Base-by-base conservation (phyloP, 2,888 invertebrate genomes). In the Sisyra nigra region DNA sequence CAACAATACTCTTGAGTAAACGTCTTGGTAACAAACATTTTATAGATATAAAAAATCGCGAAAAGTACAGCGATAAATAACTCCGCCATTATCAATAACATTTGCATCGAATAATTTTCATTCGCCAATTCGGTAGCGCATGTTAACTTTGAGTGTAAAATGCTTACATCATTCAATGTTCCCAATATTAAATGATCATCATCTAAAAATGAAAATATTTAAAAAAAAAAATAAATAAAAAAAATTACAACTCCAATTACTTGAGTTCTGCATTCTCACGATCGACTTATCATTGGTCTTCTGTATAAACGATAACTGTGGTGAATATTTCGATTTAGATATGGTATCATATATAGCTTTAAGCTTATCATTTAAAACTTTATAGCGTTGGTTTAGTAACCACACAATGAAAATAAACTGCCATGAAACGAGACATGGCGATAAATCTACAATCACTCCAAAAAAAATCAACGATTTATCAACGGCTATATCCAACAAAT, bases 71-170 rank as follows among this genome's bases (percentile, higher is more conserved):
- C 11, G 4, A 38, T 18, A 18, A 38, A 38, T 8, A 38, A 18
- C 11, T 8, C 11, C 1, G 19, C 19, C 11, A 38, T 17, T 10
- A 10, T 11, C 11, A 18, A 8, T 17, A 38, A 17, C 10, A 19
- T 38, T 38, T 38, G 38, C n/a, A 38, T 14, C 8, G 17, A 15
- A 38, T 18, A 38, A 38, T 19, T 18, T 17, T 19, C 15, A 17
- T 38, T 38, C 3, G 19, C 11, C 15, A 38, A 38, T 18, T 38
- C 19, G 15, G 38, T 11, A 18, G 15, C 18, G 10, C 19, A 17
- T 15, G 38, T 38, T 18, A 38, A 11, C 3, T 38, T 38, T 11
- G 17, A 15, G 2, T 38, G 38, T 3, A 38, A 18, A 18, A 38
- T 18, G 19, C 38, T 38, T 8, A 38, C 9, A 18, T 38, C 19